Evolutionary conservation across 1,140 invertebrate species (phyloP), one percentile per base, ranked within the genome.

Genomic region (Brachionus koreanus): DNA sequence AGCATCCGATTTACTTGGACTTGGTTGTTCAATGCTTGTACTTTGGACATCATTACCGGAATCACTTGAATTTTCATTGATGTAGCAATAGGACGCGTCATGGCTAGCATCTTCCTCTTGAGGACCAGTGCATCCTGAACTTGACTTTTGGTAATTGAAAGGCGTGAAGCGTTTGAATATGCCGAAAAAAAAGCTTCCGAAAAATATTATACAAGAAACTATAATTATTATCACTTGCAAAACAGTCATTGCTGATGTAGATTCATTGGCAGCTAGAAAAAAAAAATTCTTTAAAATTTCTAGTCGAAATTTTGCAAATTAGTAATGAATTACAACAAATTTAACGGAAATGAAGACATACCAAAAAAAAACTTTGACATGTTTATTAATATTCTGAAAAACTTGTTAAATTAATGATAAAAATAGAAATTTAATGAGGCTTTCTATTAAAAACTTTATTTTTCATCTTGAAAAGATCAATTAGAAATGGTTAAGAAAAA

Each of bases 181-280:
- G 3, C 79, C 79, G 39, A 82, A 82, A 72, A 82, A 65, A 33
- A 82, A 43, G 13, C 61, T 25, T n/a, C 79, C 79, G 52, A 82
- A 49, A 23, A 39, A 82, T 16, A 82, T 69, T 16, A 65, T 46
- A 37, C 39, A 82, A 7, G 79, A 67, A 12, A 82, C 7, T 19
- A 69, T 42, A 6, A 82, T n/a, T 16, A 82, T 67, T 39, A 82
- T 35, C 39, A 39, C 23, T 72, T 67, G 63, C 10, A 69, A 61
- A 6, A 29, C 37, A 16, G 42, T 61, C 79, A 72, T 82, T 69
- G 25, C 10, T 19, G 23, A 37, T 46, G 37, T 35, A 12, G 43
- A 42, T 9, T 35, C 42, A 46, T 74, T 74, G 12, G n/a, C 42
- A 39, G 43, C 39, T 74, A 25, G 3, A 74, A 10, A 13, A 19